Conservation (phyloP, 2,888 invertebrate species). For the Oasisia sp. region DNA sequence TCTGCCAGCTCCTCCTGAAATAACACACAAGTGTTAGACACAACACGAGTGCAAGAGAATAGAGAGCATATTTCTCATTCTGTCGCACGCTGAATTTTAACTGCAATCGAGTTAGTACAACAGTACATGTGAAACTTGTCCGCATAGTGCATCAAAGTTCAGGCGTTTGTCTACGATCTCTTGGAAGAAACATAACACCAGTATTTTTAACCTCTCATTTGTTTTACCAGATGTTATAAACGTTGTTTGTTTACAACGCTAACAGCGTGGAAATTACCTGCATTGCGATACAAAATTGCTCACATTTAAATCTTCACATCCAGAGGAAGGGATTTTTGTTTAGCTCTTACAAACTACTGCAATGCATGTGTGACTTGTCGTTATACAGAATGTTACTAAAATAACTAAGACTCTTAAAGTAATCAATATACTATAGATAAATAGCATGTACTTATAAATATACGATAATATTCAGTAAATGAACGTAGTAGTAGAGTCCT, state of each 20-base stretch:
- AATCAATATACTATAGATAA: not conserved
- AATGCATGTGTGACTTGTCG: not conserved
- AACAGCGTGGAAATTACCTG: too few relatives aligned
- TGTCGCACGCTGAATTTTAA: not conserved
- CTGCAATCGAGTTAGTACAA: not conserved
- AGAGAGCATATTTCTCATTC: not conserved
- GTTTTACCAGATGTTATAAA: too few relatives aligned
- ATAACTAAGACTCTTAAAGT: not conserved
- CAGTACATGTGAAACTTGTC: too few relatives aligned
- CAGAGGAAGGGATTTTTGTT: too few relatives aligned
- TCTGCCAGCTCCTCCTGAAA: conserved; percentile 69
- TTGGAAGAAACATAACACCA: too few relatives aligned
- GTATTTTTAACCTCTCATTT: too few relatives aligned
- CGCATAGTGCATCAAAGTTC: too few relatives aligned
- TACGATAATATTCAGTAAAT: not conserved
- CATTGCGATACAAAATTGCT: too few relatives aligned
- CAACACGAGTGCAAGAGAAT: not conserved
- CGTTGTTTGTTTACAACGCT: too few relatives aligned
- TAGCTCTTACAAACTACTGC: not conserved
- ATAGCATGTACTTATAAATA: conserved; percentile 13
- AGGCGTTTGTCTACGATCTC: too few relatives aligned
- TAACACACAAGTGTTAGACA: not conserved
- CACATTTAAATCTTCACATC: too few relatives aligned
- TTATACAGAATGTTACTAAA: not conserved
- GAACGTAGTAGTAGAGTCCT: not conserved